Evolutionary conservation across 2,113 vertebrate genomes (phyloP).

Genomic region (Lepus americanus): DNA sequence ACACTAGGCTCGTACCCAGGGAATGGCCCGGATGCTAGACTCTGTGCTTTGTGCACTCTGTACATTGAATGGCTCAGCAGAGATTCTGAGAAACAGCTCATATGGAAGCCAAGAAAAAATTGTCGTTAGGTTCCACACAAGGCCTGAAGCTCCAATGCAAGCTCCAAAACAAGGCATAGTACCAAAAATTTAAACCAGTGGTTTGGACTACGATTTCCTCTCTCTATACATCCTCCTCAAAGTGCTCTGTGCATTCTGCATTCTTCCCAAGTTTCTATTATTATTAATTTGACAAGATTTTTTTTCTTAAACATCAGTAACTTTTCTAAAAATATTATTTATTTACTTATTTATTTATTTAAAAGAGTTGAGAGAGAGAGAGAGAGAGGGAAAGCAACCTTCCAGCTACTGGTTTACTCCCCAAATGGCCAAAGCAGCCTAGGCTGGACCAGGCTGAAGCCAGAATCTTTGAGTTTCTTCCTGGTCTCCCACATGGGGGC

Average conservation of each 20-base stretch:
- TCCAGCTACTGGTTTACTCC: too few relatives aligned
- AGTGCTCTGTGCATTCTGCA: neutral
- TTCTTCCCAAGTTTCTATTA: neutral
- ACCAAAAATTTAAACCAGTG: neutral
- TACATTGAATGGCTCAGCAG: slow-evolving; percentile 13
- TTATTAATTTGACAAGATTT: neutral
- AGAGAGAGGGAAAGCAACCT: too few relatives aligned
- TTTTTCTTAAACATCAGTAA: slow-evolving; percentile 10
- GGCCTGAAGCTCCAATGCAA: neutral
- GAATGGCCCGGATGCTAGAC: neutral
- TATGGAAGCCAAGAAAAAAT: neutral
- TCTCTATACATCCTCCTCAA: neutral
- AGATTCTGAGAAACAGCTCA: neutral
- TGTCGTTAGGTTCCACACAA: neutral
- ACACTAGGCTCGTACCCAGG: neutral
- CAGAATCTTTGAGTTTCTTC: too few relatives aligned
- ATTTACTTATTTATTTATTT: too few relatives aligned
- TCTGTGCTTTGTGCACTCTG: neutral
- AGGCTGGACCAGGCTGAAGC: too few relatives aligned
- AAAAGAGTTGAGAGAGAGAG: too few relatives aligned
- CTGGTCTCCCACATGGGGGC: too few relatives aligned
- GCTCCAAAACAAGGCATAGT: neutral
- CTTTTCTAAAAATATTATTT: too few relatives aligned
- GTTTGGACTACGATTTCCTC: neutral
- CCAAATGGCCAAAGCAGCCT: too few relatives aligned